Percentiles rank a stretch among this genome's conserved stretches.
phyloP scores from a whole-genome alignment of 2,797 vertebrate species.

The Lepidocolaptes lacrymiger region DNA sequence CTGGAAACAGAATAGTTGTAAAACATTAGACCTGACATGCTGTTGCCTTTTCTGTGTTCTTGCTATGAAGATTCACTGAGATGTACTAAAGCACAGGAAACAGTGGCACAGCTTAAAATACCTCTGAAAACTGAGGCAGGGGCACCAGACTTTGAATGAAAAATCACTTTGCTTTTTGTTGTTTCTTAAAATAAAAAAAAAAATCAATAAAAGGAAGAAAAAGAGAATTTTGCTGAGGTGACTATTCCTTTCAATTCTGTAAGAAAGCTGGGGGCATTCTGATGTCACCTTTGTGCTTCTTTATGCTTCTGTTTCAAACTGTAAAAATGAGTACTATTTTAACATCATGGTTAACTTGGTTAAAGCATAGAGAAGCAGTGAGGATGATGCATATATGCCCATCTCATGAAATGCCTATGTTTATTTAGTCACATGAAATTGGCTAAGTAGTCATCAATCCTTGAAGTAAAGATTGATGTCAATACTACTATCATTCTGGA shows the following conservation, averaged over 20 bases:
- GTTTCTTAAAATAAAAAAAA: not conserved
- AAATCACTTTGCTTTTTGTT: not conserved
- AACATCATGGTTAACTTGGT: not conserved
- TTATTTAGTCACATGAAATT: not conserved
- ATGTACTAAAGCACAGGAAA: not conserved
- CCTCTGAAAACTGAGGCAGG: not conserved
- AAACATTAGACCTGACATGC: not conserved
- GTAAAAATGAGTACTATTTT: not conserved
- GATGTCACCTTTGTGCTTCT: not conserved
- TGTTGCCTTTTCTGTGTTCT: not conserved
- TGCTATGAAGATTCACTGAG: not conserved
- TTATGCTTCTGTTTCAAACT: not conserved
- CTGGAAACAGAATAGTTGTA: not conserved
- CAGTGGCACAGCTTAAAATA: not conserved
- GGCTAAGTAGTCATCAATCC: too few species aligned
- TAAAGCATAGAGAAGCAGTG: not conserved
- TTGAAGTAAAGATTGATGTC: not conserved
- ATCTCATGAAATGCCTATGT: not conserved
- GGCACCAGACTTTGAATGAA: not conserved
- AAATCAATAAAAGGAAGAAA: not conserved
- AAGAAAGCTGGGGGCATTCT: not conserved
- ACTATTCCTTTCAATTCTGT: not conserved
- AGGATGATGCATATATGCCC: not conserved
- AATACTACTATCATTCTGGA: not conserved
- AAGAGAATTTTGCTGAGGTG: not conserved